A percentile compares a stretch with the other conserved stretches of the same genome.
These are phyloP conservation scores for Echeneis naucrates DNA, from an alignment of 2,797 vertebrate genomes.

Conservation along the genomic window DNA sequence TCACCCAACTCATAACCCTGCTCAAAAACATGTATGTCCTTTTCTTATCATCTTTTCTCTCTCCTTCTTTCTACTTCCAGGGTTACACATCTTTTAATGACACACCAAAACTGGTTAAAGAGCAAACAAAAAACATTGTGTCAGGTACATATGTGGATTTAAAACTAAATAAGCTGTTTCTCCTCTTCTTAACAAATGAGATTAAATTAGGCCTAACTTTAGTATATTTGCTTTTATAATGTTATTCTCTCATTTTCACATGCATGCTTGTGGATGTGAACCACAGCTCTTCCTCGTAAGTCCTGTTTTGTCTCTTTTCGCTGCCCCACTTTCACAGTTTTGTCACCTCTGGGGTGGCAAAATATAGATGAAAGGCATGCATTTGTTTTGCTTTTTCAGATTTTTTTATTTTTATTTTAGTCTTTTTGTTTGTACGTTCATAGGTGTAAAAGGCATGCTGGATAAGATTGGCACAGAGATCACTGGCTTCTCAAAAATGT, in stretches of 20 bases:
- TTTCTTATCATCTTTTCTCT: conserved; percentile 16
- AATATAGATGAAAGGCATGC: not conserved
- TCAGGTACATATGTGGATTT: conserved; percentile 82
- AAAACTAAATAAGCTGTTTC: not conserved
- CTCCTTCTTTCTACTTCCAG: conserved; percentile 74
- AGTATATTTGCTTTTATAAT: conserved; percentile 28
- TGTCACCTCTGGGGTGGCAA: not conserved
- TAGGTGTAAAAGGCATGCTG: conserved; percentile 90
- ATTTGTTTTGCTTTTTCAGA: not conserved
- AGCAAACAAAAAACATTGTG: conserved; percentile 88
- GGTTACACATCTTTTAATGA: conserved; percentile 91
- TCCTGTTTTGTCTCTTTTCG: conserved; percentile 24
- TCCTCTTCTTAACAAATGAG: conserved; percentile 1
- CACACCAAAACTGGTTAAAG: conserved; percentile 89
- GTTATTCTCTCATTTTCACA: conserved; percentile 34
- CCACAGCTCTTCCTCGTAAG: conserved; percentile 85
- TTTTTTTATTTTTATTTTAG: conserved; percentile 1
- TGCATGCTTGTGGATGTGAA: conserved; percentile 43
- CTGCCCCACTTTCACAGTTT: not conserved
- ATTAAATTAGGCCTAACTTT: conserved; percentile 21
- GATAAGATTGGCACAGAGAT: conserved; percentile 89
- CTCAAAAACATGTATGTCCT: not conserved
- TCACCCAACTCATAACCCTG: not conserved
- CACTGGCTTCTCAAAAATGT: conserved; percentile 78
- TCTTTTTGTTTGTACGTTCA: conserved; percentile 43